Conservation (phyloP, 2,797 vertebrate genomes). For the Trematomus bernacchii region DNA sequence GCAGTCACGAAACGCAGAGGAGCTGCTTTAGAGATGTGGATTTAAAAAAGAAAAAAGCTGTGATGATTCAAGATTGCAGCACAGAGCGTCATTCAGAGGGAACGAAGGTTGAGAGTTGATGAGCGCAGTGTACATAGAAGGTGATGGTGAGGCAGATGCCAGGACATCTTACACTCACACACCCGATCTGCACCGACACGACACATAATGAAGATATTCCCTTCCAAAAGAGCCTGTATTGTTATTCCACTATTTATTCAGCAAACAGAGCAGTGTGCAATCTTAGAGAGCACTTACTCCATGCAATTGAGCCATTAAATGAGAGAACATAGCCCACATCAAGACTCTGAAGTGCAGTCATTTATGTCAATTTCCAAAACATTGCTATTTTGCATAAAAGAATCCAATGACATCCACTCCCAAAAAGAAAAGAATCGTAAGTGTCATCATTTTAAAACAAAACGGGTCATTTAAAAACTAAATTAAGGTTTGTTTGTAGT, state of each 20-base stretch:
- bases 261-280: slow-evolving; percentile 15
- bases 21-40: slow-evolving; percentile 49
- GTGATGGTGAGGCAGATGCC: slow-evolving; percentile 41
- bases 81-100: slow-evolving; percentile 16
- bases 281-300: slow-evolving; percentile 21
- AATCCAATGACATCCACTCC: no score
- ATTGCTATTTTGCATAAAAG: not conserved
- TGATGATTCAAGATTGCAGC: slow-evolving; percentile 40
- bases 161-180: slow-evolving; percentile 31
- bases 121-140: slow-evolving; percentile 25
- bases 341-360: slow-evolving; percentile 15
- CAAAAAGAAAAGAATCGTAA: no score
- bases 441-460: not conserved
- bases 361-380: slow-evolving; percentile 8
- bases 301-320: slow-evolving; percentile 27
- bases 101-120: slow-evolving; percentile 27
- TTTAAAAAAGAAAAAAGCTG: slow-evolving; percentile 27
- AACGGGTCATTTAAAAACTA: not conserved
- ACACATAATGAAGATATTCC: slow-evolving; percentile 25
- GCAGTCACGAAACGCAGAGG: slow-evolving; percentile 36
- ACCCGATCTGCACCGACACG: slow-evolving; percentile 20
- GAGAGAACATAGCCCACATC: slow-evolving; percentile 2
- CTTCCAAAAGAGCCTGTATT: slow-evolving; percentile 34
- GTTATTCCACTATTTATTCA: slow-evolving; percentile 47
- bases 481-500: not conserved